These are phyloP conservation scores for Isurus oxyrinchus DNA, from an alignment of 2,113 vertebrate species.

Conservation along the genomic window DNA sequence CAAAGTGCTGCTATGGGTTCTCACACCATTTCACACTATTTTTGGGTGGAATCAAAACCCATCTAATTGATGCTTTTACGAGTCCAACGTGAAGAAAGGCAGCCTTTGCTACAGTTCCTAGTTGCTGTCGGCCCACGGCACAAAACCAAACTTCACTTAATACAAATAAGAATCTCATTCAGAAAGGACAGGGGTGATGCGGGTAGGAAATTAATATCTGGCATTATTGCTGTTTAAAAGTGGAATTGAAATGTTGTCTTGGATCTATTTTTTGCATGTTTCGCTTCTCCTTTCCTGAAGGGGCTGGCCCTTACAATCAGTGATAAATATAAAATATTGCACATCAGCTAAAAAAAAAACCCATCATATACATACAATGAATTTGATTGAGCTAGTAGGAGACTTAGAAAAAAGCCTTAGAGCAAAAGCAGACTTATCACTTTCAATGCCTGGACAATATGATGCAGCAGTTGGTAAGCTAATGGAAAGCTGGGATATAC, in stretches of 20 bases:
- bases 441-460: neutral
- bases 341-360: neutral
- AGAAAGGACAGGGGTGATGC: neutral
- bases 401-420: neutral
- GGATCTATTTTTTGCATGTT: neutral
- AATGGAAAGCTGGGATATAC: neutral
- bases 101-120: neutral
- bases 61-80: neutral
- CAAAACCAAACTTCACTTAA: neutral
- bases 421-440: neutral
- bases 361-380: neutral
- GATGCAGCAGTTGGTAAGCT: neutral
- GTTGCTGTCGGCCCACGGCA: neutral
- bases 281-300: neutral
- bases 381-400: neutral
- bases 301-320: neutral
- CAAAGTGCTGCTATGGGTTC: neutral
- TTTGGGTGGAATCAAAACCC: neutral
- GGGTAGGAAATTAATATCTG: neutral
- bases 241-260: neutral
- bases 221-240: neutral
- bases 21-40: neutral
- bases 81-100: neutral
- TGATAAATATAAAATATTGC: neutral
- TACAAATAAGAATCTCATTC: neutral